Evolutionary conservation across 2,797 vertebrate genomes (phyloP).

Genomic region (Coracias cyanogaster): DNA sequence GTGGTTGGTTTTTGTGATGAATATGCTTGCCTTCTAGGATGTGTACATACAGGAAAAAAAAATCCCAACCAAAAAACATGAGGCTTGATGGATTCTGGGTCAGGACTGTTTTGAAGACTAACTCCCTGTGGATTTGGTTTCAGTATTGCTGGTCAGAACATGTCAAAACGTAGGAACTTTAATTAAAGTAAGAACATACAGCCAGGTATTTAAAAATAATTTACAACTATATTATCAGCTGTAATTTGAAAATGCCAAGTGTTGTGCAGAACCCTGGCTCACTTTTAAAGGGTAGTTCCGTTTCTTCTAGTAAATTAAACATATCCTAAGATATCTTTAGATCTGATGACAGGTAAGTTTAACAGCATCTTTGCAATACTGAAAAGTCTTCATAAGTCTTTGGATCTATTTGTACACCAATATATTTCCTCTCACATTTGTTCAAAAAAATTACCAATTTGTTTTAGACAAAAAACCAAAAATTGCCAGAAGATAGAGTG

Average conservation of each 20-base stretch:
- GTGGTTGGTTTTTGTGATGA: not conserved
- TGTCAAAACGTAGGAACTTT: not conserved
- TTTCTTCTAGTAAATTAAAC: not conserved
- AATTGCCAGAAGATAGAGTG: not conserved
- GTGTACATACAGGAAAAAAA: not conserved
- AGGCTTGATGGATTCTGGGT: not conserved
- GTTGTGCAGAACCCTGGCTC: not conserved
- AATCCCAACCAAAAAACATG: not conserved
- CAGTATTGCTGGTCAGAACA: not conserved
- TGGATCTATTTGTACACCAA: not conserved
- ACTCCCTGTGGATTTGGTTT: not conserved
- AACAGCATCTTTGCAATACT: not conserved
- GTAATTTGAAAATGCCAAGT: not conserved
- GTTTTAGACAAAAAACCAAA: not conserved
- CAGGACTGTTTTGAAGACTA: not conserved
- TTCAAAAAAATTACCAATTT: not conserved
- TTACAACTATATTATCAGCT: not conserved
- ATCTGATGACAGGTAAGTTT: not conserved
- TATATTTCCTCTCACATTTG: not conserved
- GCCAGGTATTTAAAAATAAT: not conserved
- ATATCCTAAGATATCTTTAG: not conserved
- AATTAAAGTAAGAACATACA: not conserved
- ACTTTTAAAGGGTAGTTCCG: not conserved
- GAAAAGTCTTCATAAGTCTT: not conserved
- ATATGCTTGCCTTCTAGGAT: not conserved